These are phyloP conservation scores for Paracyprichromis sp. DNA, from an alignment of 2,113 vertebrate species.

Conservation along the genomic window DNA sequence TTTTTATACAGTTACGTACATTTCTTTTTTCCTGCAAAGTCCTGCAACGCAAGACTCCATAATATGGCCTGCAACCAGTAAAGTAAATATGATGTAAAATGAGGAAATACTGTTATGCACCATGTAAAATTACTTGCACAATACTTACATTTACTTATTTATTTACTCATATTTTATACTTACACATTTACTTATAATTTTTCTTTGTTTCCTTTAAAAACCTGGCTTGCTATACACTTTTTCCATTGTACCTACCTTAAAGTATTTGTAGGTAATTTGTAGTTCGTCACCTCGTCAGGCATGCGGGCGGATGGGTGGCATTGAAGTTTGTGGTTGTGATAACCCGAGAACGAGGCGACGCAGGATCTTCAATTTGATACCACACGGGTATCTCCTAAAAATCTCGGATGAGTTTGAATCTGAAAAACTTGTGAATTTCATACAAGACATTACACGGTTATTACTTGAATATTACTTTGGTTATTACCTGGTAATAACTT, in stretches of 20 bases:
- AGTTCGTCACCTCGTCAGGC: neutral
- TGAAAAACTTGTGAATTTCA: neutral
- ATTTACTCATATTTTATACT: neutral
- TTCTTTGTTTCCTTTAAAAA: neutral
- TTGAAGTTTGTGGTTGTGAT: neutral
- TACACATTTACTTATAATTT: neutral
- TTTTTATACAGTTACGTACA: neutral
- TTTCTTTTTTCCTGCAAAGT: neutral
- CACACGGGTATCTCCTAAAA: neutral
- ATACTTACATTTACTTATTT: neutral
- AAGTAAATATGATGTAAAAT: neutral
- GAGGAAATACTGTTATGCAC: neutral
- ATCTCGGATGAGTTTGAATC: neutral
- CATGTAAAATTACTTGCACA: neutral
- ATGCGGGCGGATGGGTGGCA: fast-evolving
- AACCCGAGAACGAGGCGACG: neutral
- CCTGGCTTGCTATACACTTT: neutral
- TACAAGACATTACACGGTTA: neutral
- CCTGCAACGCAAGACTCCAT: neutral
- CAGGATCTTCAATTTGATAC: neutral
- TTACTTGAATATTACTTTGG: neutral
- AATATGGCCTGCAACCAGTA: neutral
- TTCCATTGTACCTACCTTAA: neutral
- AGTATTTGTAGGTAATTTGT: neutral
- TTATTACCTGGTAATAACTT: neutral